phyloP scores from a whole-genome alignment of 2,113 vertebrate species.

The Petroica traversi region DNA sequence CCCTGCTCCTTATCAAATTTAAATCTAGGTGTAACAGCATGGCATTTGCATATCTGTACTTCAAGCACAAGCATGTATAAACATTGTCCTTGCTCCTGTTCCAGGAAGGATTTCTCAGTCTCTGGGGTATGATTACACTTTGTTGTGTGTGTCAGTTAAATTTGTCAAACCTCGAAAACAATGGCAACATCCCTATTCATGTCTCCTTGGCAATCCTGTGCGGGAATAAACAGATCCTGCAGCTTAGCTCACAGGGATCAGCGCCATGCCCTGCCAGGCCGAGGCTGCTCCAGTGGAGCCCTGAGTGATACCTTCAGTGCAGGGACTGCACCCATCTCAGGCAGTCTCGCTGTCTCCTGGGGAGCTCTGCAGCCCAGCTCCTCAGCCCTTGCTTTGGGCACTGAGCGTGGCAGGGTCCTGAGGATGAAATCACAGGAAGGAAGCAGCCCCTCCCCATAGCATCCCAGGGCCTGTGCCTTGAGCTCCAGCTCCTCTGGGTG shows the following conservation, averaged over 20 bases:
- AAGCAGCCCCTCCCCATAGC: neutral
- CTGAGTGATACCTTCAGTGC: fast-evolving
- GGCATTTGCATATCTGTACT: neutral
- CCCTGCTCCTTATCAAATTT: neutral
- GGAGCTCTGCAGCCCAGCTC: neutral
- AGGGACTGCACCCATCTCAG: neutral
- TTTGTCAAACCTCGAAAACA: neutral
- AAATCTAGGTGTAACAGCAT: neutral
- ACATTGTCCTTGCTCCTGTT: neutral
- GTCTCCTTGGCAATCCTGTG: neutral
- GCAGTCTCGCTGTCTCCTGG: too few relatives aligned
- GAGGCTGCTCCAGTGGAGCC: fast-evolving
- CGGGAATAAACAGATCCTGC: neutral
- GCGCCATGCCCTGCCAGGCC: fast-evolving
- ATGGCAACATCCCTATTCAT: neutral
- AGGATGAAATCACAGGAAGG: neutral
- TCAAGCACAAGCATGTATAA: neutral
- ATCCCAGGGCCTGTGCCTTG: neutral
- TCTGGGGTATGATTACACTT: neutral
- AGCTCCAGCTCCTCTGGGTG: neutral
- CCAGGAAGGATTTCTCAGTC: neutral
- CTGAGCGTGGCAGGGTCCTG: neutral
- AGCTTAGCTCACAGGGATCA: neutral
- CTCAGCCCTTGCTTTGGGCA: too few relatives aligned
- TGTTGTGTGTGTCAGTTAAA: neutral